Evolutionary conservation across 2,797 vertebrate genomes (phyloP), one percentile per base, ranked within the genome.

Genomic region (Nyctibius grandis): DNA sequence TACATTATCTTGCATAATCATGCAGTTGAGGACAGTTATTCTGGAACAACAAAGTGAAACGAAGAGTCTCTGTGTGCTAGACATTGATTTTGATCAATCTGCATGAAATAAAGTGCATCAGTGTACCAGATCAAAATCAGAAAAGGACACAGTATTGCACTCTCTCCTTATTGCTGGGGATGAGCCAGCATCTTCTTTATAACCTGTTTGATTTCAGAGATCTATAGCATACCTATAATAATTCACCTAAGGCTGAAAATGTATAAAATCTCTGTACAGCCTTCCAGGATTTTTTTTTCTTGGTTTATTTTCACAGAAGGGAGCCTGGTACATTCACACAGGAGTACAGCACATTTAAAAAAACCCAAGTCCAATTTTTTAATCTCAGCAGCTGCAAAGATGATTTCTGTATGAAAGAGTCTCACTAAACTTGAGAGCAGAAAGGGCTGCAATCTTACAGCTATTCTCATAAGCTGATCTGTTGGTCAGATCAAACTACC

Each of bases 341-440:
- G 21, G 7, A 84, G 29, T 2, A 33, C 2, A 56, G 23, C 26
- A 72, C 5, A 28, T n/a, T 42, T 2, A 5, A 47, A 34, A 23
- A 38, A 64, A 17, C n/a, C n/a, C 48, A n/a, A 2, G 7, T 11
- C 9, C 1, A 2, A 0, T 51, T 56, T 74, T 76, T n/a, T 2
- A 59, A 64, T 76, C 31, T 65, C 36, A 63, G 50, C 33, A 76
- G 26, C 42, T 81, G 50, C 16, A 57, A 67, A 87, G 40, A 4
- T 25, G 11, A 73, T 60, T 88, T 67, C 42, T 79, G 5, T 53
- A 15, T 91, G 44, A 65, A 78, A 65, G n/a, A 36, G 13, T 64
- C 19, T 83, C 12, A 42, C 7, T 74, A 48, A 77, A 36, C 48
- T 25, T 73, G 45, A 73, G 26, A 86, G n/a, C 31, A 79, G 44